These are phyloP conservation scores for Drosophila bipectinata DNA, from an alignment of 1,140 invertebrate genomes.

Conservation along the genomic window DNA sequence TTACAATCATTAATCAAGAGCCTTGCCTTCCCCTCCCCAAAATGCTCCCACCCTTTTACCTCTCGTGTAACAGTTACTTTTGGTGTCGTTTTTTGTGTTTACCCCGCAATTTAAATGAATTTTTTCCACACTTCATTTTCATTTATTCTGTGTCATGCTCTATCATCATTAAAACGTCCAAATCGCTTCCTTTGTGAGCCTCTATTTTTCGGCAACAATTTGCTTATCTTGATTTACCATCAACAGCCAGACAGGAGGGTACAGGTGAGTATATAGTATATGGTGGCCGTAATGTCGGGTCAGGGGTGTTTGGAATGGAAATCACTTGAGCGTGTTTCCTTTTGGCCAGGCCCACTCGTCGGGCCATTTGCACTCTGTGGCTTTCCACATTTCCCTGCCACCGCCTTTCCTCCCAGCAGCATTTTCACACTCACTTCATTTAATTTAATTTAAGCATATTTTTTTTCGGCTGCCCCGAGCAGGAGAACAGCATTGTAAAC, in stretches of 20 bases:
- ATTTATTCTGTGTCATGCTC: conserved; percentile 80
- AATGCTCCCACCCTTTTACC: not conserved
- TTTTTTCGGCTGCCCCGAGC: conserved; percentile 52
- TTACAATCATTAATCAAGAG: conserved; percentile 43
- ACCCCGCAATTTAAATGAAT: conserved; percentile 61
- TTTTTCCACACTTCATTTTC: conserved; percentile 63
- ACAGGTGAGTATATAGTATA: conserved; percentile 31
- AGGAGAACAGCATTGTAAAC: conserved; percentile 37
- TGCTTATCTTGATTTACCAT: conserved; percentile 79
- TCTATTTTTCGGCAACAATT: conserved; percentile 79
- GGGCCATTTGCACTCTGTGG: conserved; percentile 47
- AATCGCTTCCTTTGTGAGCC: conserved; percentile 75
- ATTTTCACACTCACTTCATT: conserved; percentile 82
- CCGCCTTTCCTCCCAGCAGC: conserved; percentile 19
- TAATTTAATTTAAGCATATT: conserved; percentile 79
- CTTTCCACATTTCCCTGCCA: conserved; percentile 40
- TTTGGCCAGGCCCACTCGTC: conserved; percentile 38
- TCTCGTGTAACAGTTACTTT: conserved; percentile 2
- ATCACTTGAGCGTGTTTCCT: conserved; percentile 82
- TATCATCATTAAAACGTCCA: conserved; percentile 81
- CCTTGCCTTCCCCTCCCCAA: no score
- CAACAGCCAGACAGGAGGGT: conserved; percentile 46
- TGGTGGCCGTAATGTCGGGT: not conserved
- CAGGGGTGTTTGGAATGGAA: conserved; percentile 51
- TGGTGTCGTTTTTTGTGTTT: conserved; percentile 17